Percentiles rank a stretch among this genome's conserved stretches.
These are phyloP conservation scores for Lacanobia wlatinum DNA, from an alignment of 2,888 invertebrate genomes.

Conservation along the genomic window DNA sequence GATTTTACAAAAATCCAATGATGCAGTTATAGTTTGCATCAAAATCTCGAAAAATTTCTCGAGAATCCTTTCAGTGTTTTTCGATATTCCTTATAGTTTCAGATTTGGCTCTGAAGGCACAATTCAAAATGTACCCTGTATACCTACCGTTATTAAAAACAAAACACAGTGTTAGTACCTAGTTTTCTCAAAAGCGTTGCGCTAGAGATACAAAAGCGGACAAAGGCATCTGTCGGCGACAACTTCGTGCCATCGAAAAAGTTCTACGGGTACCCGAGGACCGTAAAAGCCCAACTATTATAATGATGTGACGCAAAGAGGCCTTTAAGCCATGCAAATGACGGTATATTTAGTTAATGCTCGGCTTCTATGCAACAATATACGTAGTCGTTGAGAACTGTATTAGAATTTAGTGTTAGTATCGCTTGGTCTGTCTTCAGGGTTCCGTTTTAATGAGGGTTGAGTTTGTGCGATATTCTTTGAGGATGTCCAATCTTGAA, in stretches of 20 bases:
- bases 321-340: slow-evolving; percentile 70
- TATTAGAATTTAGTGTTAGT: slow-evolving; percentile 49
- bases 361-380: slow-evolving; percentile 45
- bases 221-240: slow-evolving; percentile 69
- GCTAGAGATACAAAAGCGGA: slow-evolving; percentile 60
- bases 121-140: no score
- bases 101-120: no score
- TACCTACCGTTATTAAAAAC: slow-evolving; percentile 14
- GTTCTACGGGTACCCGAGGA: slow-evolving; percentile 67
- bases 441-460: slow-evolving; percentile 22
- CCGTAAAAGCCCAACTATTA: slow-evolving; percentile 76
- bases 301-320: slow-evolving; percentile 75
- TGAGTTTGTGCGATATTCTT: slow-evolving; percentile 6
- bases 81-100: no score
- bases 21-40: no score
- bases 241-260: slow-evolving; percentile 75
- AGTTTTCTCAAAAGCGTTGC: slow-evolving; percentile 67
- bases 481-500: not conserved
- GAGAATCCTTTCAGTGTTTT: no score
- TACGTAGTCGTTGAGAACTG: slow-evolving; percentile 44
- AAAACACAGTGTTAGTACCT: slow-evolving; percentile 27
- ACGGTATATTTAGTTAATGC: slow-evolving; percentile 58
- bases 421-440: slow-evolving; percentile 17
- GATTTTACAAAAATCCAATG: no score
- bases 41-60: no score